Conservation (phyloP, 1,140 invertebrate species). For the Cryptotermes secundus region DNA sequence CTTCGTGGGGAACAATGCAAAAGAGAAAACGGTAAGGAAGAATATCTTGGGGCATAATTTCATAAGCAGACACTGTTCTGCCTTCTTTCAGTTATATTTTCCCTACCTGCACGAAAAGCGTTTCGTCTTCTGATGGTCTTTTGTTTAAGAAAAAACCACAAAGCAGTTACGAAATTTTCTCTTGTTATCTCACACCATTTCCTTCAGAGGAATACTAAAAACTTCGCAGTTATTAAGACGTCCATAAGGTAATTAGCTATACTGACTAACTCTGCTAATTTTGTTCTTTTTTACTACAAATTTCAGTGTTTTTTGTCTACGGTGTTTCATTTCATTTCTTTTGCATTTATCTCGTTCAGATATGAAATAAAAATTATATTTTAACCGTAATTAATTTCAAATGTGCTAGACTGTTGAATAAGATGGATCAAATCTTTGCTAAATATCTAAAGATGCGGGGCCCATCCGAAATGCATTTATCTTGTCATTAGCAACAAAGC, state of each 20-base stretch:
- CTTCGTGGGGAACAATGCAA: background rate
- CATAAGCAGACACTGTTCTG: background rate
- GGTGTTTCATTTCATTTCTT: background rate
- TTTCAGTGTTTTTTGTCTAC: background rate
- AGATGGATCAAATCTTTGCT: background rate
- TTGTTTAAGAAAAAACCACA: background rate
- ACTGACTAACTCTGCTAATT: background rate
- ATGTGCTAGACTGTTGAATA: background rate
- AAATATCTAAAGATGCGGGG: background rate
- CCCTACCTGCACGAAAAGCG: background rate
- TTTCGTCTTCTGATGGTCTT: background rate
- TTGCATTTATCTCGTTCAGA: background rate
- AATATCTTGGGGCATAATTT: background rate
- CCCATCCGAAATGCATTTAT: no score
- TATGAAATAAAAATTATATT: background rate
- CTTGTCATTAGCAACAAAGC: no score
- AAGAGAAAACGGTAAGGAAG: background rate
- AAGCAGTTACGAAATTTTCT: background rate
- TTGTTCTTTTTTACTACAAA: background rate
- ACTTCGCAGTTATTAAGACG: background rate
- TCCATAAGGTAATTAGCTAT: background rate
- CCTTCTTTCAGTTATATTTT: background rate
- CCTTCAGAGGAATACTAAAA: background rate
- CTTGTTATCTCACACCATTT: background rate
- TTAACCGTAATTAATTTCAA: background rate